phyloP scores from a whole-genome alignment of 2,113 vertebrate genomes.

The Myrmecophaga tridactyla region DNA sequence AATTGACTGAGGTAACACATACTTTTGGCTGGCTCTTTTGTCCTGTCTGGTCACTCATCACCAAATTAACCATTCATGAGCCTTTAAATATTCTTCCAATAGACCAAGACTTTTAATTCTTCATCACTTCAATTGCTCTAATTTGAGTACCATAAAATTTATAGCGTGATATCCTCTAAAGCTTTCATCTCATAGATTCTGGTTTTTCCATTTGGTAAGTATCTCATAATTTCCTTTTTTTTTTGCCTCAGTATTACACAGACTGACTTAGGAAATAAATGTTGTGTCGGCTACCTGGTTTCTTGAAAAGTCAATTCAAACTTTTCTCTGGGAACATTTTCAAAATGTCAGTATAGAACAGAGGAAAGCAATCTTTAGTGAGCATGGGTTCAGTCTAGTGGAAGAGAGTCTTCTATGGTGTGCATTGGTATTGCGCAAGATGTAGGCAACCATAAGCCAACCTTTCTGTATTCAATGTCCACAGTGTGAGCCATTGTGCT shows the following conservation, averaged over 20 bases:
- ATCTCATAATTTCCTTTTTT: neutral
- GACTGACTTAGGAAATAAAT: neutral
- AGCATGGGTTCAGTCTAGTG: neutral
- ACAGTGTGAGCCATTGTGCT: neutral
- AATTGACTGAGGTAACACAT: neutral
- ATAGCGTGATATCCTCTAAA: neutral
- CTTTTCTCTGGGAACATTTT: neutral
- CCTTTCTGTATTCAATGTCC: rapidly evolving
- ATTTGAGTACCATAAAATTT: neutral
- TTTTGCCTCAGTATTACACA: neutral
- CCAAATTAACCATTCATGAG: neutral
- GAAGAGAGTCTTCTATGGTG: neutral
- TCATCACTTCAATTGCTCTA: neutral
- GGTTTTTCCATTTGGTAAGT: neutral
- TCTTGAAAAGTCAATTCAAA: neutral
- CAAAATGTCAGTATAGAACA: neutral
- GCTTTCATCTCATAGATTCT: neutral
- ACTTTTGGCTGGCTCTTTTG: neutral
- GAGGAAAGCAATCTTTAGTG: neutral
- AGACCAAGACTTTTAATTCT: neutral
- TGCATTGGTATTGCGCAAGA: neutral
- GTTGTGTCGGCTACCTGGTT: neutral
- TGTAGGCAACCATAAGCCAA: neutral
- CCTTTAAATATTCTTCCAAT: neutral
- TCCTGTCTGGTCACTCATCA: neutral